Base-by-base conservation (phyloP, 2,113 vertebrate species). In the Corythoichthys haematopterus region DNA sequence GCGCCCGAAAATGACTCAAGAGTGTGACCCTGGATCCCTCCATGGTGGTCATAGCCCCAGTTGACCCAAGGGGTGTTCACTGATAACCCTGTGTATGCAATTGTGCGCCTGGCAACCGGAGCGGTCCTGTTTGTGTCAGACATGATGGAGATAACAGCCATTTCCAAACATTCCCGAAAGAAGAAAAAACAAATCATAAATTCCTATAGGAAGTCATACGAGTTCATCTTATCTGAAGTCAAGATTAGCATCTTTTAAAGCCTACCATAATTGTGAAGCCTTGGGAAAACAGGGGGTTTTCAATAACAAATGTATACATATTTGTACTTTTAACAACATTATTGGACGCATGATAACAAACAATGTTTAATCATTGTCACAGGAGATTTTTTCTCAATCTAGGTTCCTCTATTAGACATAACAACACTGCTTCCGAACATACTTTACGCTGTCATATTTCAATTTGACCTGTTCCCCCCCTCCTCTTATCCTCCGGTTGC, bases 211-310 rank as follows among this genome's bases (percentile, higher is more conserved):
- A 64, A 65, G 62, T n/a, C 53, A 62, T 28, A 28, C 60, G 45
- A 46, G 20, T 15, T 6, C 6, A 62, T 62, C 33, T 82, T 78
- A 87, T 87, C 80, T 84, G 35, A 40, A 61, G 69, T 35, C 81
- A 7, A 66, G 81, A 87, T 79, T 7, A 74, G 52, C 64, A 70
- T 86, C 75, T 75, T 16, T 50, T 57, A 14, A 48, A 79, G 80
- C 83, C 82, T 79, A 82, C 77, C 77, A 65, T 62, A 67, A 78
- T 60, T 80, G 6, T 84, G 81, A 86, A 77, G 71, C 55, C 56
- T 3, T 40, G 40, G 50, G 15, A 51, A 51, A 51, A 14, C 2
- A 16, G 4, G 50, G 14, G 50, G 50, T 51, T 51, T 51, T 51
- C 14, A 51, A 51, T 6, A 40, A 43, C 40, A 43, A 43, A 28